Conservation (phyloP, 2,797 vertebrate species). For the Myotis pilosus region DNA sequence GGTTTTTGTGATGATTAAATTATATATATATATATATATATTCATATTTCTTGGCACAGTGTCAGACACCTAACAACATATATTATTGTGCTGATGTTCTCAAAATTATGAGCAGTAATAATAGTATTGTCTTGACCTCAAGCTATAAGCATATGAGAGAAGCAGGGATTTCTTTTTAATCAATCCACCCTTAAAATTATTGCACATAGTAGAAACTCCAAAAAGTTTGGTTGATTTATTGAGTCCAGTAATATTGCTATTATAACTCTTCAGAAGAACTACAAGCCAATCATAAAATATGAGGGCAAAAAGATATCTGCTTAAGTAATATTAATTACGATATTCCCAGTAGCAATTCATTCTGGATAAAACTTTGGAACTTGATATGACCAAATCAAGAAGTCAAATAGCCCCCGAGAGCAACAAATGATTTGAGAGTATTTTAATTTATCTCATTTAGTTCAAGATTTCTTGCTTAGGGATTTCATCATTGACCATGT, state of each 20-base stretch:
- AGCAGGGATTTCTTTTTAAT: neutral
- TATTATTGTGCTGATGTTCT: neutral
- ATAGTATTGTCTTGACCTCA: neutral
- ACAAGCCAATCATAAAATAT: neutral
- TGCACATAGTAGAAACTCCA: neutral
- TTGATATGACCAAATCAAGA: neutral
- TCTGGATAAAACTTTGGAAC: neutral
- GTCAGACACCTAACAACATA: neutral
- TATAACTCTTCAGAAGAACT: neutral
- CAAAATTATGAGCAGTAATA: neutral
- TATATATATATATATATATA: neutral
- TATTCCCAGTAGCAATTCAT: neutral
- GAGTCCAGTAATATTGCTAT: neutral
- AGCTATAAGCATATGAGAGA: neutral
- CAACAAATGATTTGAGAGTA: neutral
- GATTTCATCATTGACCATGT: neutral
- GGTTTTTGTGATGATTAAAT: neutral
- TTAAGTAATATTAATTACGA: neutral
- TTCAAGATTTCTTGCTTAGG: neutral
- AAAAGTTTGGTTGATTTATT: neutral
- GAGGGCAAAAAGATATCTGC: neutral
- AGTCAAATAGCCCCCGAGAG: neutral
- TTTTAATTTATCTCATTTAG: slow-evolving; percentile 17
- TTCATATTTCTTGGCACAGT: neutral
- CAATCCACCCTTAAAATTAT: neutral